Base-by-base conservation (phyloP, 2,797 vertebrate species). In the Pelodytes ibericus region DNA sequence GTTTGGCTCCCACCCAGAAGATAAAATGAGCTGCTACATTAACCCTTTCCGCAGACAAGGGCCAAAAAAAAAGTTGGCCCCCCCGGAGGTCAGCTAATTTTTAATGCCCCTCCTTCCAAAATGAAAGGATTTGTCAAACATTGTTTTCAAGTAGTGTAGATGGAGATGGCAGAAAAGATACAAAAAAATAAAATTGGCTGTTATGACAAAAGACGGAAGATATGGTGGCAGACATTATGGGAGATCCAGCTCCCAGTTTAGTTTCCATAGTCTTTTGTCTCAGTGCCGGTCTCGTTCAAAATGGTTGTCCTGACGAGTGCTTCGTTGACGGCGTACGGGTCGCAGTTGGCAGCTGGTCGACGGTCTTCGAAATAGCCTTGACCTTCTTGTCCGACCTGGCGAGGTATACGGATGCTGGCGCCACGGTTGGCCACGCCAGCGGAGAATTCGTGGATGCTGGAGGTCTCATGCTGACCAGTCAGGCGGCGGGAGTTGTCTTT, bases 311-410 rank as follows among this genome's bases (percentile, higher is more conserved):
- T 70, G 33, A 88, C 83, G 0, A 97, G 92, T 80, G 87, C 88
- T 67, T 79, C 77, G 0, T 89, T 95, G 66, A 96, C 95, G 0
- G 85, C 47, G 1, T 97, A 96, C 0, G 96, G 95, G 84, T 97
- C 94, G 0, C 96, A 97, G 89, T 96, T 97, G 47, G 94, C 92
- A 0, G 95, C 83, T 0, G 95, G 95, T 3, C 94, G 89, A 15
- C 95, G 91, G 81, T 97, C 95, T 84, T 96, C 95, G 0, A 96
- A 95, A 90, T 96, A 96, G 3, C 95, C 95, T 0, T 0, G 86
- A 57, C 84, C 87, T 0, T 95, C 91, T 16, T 91, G 87, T 58
- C 82, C 91, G 0, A 96, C 94, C 75, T 93, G 91, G 10, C 92
- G 93, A 0, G 96, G 95, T 83, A 97, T 95, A 24, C 94, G 92